Base-by-base conservation (phyloP, 2,797 vertebrate genomes). In the Amblyraja radiata region DNA sequence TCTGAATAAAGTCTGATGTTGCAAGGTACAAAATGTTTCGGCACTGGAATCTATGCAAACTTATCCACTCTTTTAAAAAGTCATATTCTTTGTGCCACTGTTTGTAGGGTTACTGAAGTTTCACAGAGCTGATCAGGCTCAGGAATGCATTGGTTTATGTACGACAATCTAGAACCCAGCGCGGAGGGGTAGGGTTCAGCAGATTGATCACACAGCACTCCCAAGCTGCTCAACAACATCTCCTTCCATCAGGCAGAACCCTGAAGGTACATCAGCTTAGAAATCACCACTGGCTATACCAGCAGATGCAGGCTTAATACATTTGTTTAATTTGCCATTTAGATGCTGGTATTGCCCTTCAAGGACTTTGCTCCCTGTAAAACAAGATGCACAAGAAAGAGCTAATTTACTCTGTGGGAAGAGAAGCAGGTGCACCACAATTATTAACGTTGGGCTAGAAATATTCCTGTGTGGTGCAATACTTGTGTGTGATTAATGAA, bases 71-170 rank as follows among this genome's bases (percentile, higher is more conserved):
- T 65, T 13, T 39, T 23, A 7, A 36, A 71, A 39, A 91, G 73
- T 74, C 3, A 14, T 73, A 91, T 32, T 32, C 28, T n/a, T 88
- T n/a, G 16, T 16, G 61, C 36, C n/a, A 90, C 61, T 11, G 65
- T 68, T 91, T 91, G 11, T 28, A 91, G 74, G 46, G 36, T 46
- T 54, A 74, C 11, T 91, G 90, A 73, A 91, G 90, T 91, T 91
- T 46, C 90, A 91, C 90, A 91, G 90, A 91, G 32, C 65, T 74
- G 68, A 90, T 91, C 90, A 91, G 68, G 73, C 25, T 91, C 90
- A 91, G 90, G 90, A 91, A 91, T 91, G 68, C 46, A 46, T 6
- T 36, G 68, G 32, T 91, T 74, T 74, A 68, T 91, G 90, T 91
- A 91, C 65, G 21, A 91, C 36, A 54, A 39, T 18, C 86, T 61